phyloP scores from a whole-genome alignment of 2,797 vertebrate species.

The Phoeniculus purpureus region DNA sequence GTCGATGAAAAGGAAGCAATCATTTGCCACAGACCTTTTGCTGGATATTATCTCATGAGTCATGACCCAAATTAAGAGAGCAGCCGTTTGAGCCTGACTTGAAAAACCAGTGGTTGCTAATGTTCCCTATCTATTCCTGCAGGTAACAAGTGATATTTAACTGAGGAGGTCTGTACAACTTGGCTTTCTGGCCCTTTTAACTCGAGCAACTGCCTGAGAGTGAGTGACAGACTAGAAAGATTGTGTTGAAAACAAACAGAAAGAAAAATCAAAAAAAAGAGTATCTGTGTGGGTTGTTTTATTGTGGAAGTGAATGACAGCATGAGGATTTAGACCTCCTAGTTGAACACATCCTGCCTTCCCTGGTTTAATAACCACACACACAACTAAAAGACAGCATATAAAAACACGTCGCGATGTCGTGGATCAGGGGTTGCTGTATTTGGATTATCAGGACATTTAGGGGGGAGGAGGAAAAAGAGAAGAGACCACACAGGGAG shows the following conservation, averaged over 20 bases:
- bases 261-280: constrained; percentile 48
- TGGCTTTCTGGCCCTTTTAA: constrained; percentile 55
- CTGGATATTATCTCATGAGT: constrained; percentile 66
- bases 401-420: constrained; percentile 63
- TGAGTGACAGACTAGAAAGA: constrained; percentile 61
- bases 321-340: constrained; percentile 55
- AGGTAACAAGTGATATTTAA: constrained; percentile 72
- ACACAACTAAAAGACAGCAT: constrained; percentile 54
- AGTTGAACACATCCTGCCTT: constrained; percentile 55
- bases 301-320: constrained; percentile 64
- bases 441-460: constrained; percentile 78
- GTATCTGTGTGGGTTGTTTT: constrained; percentile 56
- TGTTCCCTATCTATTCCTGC: constrained; percentile 60
- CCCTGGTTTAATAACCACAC: constrained; percentile 55
- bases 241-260: constrained; percentile 65
- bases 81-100: constrained; percentile 32
- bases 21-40: constrained; percentile 59
- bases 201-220: constrained; percentile 49
- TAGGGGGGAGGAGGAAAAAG: constrained; percentile 44
- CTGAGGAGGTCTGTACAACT: constrained; percentile 20
- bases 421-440: constrained; percentile 64
- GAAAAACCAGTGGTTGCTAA: constrained; percentile 55
- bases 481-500: constrained; percentile 89
- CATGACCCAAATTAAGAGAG: constrained; percentile 58
- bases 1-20: constrained; percentile 49